A percentile compares a stretch with the other conserved stretches of the same genome.
phyloP scores from a whole-genome alignment of 2,888 invertebrate species.

The Willowsia nigromaculata region DNA sequence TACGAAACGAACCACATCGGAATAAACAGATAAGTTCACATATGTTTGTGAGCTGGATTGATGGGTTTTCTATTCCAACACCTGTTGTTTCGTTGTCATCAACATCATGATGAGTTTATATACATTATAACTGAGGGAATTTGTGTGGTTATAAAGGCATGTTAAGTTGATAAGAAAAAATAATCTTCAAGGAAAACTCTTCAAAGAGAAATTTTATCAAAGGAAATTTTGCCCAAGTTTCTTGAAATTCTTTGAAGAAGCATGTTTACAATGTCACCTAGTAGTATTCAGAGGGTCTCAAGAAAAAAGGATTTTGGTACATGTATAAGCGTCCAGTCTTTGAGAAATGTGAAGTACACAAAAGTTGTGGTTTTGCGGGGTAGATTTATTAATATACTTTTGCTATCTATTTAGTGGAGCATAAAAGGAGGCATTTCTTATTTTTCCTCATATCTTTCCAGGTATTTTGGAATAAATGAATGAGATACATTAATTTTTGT shows the following conservation, averaged over 20 bases:
- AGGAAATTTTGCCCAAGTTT: neutral
- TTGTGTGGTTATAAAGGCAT: neutral
- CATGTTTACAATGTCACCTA: neutral
- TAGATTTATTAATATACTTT: neutral
- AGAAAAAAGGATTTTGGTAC: neutral
- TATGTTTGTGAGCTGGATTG: constrained; percentile 2
- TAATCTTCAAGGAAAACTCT: neutral
- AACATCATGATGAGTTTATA: neutral
- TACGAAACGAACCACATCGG: neutral
- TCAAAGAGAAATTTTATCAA: neutral
- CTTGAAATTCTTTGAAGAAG: constrained; percentile 21
- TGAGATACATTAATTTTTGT: constrained; percentile 16
- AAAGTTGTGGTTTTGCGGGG: neutral
- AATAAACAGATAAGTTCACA: neutral
- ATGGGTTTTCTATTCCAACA: neutral
- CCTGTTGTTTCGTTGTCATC: constrained; percentile 34
- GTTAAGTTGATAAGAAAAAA: neutral
- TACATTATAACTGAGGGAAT: neutral
- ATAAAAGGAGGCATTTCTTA: neutral
- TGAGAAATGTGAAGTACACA: neutral
- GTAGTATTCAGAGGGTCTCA: neutral
- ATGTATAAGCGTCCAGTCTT: neutral
- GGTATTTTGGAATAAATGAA: constrained; percentile 27
- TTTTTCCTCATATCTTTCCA: neutral
- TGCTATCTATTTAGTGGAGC: neutral